Evolutionary conservation across 2,113 vertebrate species (phyloP), one percentile per base, ranked within the genome.

Genomic region (Labrus mixtus): DNA sequence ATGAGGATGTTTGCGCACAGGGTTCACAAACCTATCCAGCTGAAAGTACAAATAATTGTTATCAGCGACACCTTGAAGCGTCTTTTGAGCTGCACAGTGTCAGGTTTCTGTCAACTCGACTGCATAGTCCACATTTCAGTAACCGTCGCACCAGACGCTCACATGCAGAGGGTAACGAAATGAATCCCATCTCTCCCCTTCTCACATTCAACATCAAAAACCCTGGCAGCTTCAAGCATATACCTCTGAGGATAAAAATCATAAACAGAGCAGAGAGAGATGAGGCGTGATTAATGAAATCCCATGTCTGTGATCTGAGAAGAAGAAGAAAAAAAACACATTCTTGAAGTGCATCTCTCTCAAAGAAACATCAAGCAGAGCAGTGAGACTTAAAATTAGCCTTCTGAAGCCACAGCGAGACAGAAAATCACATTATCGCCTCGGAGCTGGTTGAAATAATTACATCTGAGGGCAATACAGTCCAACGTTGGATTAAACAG

Each of bases 221-320:
- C 56, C 10, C 10, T 60, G 33, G 16, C 65, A 46, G 74, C 56
- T 29, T 48, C 46, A 5, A 10, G n/a, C 68, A 41, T 15, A 60
- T 15, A 60, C 8, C 53, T 65, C 70, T 20, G 41, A 59, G 41
- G 84, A 60, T 41, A 9, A 43, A 48, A 50, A 68, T 74, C 75
- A 61, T 51, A 76, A 76, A 83, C 45, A 72, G 37, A 77, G n/a
- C 48, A 5, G 11, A 70, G 51, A 70, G 51, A 70, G 66, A 65
- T 59, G 71, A 79, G 58, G 45, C 78, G 55, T 66, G 70, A 86
- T 85, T 86, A 79, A 81, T 81, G 69, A 83, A 79, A 86, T 71
- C 66, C 68, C 61, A 53, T 43, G 60, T 79, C 41, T 76, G 62
- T 75, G 55, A 81, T 82, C 76, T 56, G 20, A 71, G 56, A 63